Base-by-base conservation (phyloP, 2,113 vertebrate species). In the Diadophis punctatus region DNA sequence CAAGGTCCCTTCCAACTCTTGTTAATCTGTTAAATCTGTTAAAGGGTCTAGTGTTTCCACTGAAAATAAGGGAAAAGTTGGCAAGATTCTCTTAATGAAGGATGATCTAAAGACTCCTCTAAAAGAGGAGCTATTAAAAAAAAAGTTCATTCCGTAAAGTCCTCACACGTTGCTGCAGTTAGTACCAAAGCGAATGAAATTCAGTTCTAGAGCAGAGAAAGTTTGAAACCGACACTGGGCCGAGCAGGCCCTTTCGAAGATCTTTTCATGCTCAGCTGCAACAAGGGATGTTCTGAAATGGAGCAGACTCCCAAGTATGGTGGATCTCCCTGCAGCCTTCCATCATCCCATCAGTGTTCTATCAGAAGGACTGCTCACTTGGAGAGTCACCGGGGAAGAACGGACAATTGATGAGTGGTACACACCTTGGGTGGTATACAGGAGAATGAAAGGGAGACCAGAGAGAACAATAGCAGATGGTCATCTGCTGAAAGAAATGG, bases 221-320 rank as follows among this genome's bases (percentile, higher is more conserved):
- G 85, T 43, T 91, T 93, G 86, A 1, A 2, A 43, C 56, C 3
- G 60, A 88, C 90, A 11, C 68, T 80, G 68, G 1, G 39, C 8
- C 1, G 93, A 55, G 25, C 5, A 7, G 5, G 27, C 2, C 18
- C 46, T 90, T 68, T 94, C 10, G 8, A 49, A 0, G 0, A 88
- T 20, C 16, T 91, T 63, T 89, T 80, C 49, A 1, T 68, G 39
- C 84, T 74, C 18, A n/a, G 14, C 20, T 56, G 34, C 51, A 23
- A 23, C n/a, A 88, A n/a, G 49, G 16, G 22, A 88, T 30, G 48
- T 10, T 80, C 18, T 85, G 58, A 52, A 80, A 90, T 23, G 0
- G 58, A 94, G 48, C 49, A 46, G 4, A 27, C 16, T 86, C 46
- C n/a, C 58, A 49, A 7, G 27, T n/a, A 80, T 11, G 14, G 56